Evolutionary conservation across 2,797 vertebrate species (phyloP).

Genomic region (Zenarchopterus dispar): DNA sequence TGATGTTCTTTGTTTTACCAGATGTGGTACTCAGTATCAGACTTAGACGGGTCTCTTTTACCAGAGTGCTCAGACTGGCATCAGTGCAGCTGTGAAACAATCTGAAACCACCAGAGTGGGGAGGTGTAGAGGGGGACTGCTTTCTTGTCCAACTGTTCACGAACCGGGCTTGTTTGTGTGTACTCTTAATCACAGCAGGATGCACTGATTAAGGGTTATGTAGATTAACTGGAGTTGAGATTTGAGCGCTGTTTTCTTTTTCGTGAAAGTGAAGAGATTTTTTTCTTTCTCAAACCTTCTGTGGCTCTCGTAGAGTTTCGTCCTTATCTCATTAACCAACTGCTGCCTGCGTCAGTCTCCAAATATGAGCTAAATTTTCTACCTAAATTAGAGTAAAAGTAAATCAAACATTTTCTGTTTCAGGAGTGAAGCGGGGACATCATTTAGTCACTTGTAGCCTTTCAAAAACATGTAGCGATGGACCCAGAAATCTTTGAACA

Average conservation of each 20-base stretch:
- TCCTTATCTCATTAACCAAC: constrained; percentile 57
- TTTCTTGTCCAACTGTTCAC: background rate
- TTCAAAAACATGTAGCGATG: background rate
- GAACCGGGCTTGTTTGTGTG: background rate
- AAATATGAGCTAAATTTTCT: constrained; percentile 39
- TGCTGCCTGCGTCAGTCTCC: constrained; percentile 51
- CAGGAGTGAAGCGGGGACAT: constrained; percentile 10
- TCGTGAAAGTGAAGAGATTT: too few species aligned
- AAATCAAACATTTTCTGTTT: constrained; percentile 28
- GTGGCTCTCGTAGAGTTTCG: constrained; percentile 27
- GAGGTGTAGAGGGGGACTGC: constrained; percentile 3
- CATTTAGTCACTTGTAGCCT: constrained; percentile 8
- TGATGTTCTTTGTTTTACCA: background rate
- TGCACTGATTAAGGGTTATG: constrained; percentile 10
- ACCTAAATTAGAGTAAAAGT: constrained; percentile 22
- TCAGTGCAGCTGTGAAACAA: constrained; percentile 39
- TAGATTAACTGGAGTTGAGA: constrained; percentile 1
- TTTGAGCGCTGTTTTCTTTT: constrained; percentile 2
- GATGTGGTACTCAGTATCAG: constrained; percentile 1
- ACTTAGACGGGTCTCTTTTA: constrained; percentile 7
- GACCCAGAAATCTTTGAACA: background rate
- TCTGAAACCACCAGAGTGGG: constrained; percentile 18
- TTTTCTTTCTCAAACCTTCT: constrained; percentile 5
- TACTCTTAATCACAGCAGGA: constrained; percentile 6
- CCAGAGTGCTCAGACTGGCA: constrained; percentile 40